Percentiles rank a stretch among this genome's conserved stretches.
Conservation (phyloP, 2,888 invertebrate genomes). For the Nematopogon swammerdamellus region DNA sequence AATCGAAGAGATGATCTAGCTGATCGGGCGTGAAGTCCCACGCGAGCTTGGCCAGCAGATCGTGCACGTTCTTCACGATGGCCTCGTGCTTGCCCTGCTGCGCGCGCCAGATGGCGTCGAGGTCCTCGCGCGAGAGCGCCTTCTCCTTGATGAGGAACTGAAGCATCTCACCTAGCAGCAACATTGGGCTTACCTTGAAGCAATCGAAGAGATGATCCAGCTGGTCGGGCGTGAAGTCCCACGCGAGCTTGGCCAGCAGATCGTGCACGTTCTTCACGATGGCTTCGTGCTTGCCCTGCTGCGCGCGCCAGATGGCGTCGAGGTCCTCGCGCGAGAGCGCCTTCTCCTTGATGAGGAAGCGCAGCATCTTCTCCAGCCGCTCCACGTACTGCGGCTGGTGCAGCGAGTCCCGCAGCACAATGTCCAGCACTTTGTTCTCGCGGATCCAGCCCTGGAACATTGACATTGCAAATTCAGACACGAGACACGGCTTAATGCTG, state of each 20-base stretch:
- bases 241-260: slow-evolving; percentile 91
- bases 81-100: slow-evolving; percentile 98
- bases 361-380: slow-evolving; percentile 93
- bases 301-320: slow-evolving; percentile 96
- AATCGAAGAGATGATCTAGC: slow-evolving; percentile 94
- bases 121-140: slow-evolving; percentile 82
- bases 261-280: slow-evolving; percentile 98
- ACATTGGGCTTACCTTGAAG: slow-evolving; percentile 87
- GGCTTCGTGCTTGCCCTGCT: slow-evolving; percentile 96
- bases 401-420: slow-evolving; percentile 90
- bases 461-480: no score
- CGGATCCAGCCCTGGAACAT: slow-evolving; percentile 96
- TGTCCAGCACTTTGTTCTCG: slow-evolving; percentile 92
- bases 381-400: slow-evolving; percentile 99
- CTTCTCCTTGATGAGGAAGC: slow-evolving; percentile 94
- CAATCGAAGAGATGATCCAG: slow-evolving; percentile 96
- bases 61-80: slow-evolving; percentile 97
- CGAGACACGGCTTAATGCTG: no score
- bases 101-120: slow-evolving; percentile 97
- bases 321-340: slow-evolving; percentile 87
- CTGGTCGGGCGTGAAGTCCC: slow-evolving; percentile 98
- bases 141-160: slow-evolving; percentile 95
- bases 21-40: slow-evolving; percentile 99
- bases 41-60: slow-evolving; percentile 91
- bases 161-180: slow-evolving; percentile 93